These are phyloP conservation scores for Zaprionus obscuricornis DNA, from an alignment of 2,888 invertebrate species.

Conservation along the genomic window DNA sequence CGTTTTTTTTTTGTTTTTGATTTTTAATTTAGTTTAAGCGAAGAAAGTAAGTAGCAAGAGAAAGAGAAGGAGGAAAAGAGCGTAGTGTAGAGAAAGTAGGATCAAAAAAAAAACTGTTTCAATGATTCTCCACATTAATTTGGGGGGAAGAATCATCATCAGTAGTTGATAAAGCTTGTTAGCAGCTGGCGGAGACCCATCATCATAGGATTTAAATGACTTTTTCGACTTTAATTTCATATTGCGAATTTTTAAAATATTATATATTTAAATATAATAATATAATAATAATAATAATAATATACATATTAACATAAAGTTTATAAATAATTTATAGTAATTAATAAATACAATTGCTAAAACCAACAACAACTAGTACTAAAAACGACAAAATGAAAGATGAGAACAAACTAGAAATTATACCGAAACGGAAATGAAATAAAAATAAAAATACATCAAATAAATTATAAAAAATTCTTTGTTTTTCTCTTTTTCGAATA, in stretches of 20 bases:
- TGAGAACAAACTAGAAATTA: slow-evolving; percentile 81
- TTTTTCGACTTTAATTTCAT: slow-evolving; percentile 77
- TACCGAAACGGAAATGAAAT: slow-evolving; percentile 81
- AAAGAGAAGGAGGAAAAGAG: slow-evolving; percentile 6
- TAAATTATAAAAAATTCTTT: slow-evolving; percentile 42
- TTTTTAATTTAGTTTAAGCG: slow-evolving; percentile 64
- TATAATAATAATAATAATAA: no score
- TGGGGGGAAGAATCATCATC: no score
- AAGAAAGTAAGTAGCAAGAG: slow-evolving; percentile 34
- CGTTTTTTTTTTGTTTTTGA: slow-evolving; percentile 54
- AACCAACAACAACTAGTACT: slow-evolving; percentile 71
- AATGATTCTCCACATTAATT: no score
- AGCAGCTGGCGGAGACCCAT: no score
- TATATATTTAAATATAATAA: slow-evolving; percentile 50
- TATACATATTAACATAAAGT: slow-evolving; percentile 61
- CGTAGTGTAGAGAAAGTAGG: no score
- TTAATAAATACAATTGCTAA: slow-evolving; percentile 71
- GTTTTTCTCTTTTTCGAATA: not conserved
- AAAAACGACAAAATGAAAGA: slow-evolving; percentile 50
- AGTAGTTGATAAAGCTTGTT: slow-evolving; percentile 30
- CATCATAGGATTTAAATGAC: slow-evolving; percentile 59
- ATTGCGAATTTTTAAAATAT: slow-evolving; percentile 76
- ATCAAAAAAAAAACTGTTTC: no score
- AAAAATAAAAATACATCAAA: slow-evolving; percentile 71
- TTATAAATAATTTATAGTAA: slow-evolving; percentile 78